These are phyloP conservation scores for Polymixis lichenea DNA, from an alignment of 2,888 invertebrate species.

Conservation along the genomic window DNA sequence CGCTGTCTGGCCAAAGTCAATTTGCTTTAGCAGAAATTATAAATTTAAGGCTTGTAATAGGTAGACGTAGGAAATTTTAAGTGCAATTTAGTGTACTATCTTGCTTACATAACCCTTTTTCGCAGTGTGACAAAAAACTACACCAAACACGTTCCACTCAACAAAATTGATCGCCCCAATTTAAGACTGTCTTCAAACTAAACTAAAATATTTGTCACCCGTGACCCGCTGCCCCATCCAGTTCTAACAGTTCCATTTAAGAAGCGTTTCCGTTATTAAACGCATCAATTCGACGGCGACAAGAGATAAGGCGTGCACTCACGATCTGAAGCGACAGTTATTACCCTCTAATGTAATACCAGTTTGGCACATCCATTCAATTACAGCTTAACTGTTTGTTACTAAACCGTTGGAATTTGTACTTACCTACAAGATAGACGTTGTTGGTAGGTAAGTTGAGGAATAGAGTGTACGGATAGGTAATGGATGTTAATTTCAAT, in stretches of 20 bases:
- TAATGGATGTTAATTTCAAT: not conserved
- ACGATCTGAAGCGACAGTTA: constrained; percentile 81
- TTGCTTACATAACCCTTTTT: not conserved
- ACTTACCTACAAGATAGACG: too few species aligned
- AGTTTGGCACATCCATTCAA: constrained; percentile 76
- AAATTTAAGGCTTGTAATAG: not conserved
- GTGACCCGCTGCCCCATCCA: constrained; percentile 68
- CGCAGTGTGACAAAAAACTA: not conserved
- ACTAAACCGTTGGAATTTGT: constrained; percentile 58
- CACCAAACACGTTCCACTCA: constrained; percentile 11
- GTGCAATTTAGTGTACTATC: not conserved
- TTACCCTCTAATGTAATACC: constrained; percentile 81
- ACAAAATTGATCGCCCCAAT: constrained; percentile 31
- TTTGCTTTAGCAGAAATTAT: not conserved
- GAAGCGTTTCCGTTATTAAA: constrained; percentile 85
- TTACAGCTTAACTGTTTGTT: constrained; percentile 72
- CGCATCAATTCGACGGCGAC: constrained; percentile 84
- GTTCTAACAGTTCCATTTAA: constrained; percentile 67
- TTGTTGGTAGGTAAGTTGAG: not conserved
- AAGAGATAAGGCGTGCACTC: constrained; percentile 84
- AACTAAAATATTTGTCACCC: constrained; percentile 57
- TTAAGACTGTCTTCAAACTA: constrained; percentile 40
- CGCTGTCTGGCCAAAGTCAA: too few species aligned
- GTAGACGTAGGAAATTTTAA: not conserved
- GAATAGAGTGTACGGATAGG: not conserved